These are phyloP conservation scores for Ochotona princeps DNA, from an alignment of 2,113 vertebrate species.

Conservation along the genomic window DNA sequence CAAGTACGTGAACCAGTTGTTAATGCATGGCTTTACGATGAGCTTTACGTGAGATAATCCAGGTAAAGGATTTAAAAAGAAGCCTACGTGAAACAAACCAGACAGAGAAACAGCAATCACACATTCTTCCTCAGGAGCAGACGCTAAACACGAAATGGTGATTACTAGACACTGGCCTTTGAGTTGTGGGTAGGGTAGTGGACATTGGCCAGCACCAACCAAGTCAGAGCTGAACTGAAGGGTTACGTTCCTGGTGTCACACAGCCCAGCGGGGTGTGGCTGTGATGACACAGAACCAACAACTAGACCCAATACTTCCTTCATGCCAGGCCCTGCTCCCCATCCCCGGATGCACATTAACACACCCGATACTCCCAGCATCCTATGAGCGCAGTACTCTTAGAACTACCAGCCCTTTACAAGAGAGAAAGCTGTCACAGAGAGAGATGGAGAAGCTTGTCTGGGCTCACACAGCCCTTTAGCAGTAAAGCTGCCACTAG, in stretches of 20 bases:
- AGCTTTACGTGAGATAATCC: background rate
- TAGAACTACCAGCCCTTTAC: background rate
- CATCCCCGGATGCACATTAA: background rate
- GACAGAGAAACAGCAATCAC: no score
- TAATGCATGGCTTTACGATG: background rate
- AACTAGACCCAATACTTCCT: accelerated
- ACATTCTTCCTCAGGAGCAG: no score
- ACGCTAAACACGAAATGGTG: no score
- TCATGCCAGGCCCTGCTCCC: no score
- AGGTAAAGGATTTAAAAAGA: background rate
- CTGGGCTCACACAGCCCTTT: background rate
- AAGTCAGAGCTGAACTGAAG: no score
- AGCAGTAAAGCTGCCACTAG: background rate
- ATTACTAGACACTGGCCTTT: no score
- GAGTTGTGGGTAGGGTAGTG: no score
- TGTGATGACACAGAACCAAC: background rate
- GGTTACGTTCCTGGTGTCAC: no score
- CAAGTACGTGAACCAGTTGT: no score
- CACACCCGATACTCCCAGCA: background rate
- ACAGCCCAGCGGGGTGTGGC: no score
- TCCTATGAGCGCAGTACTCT: background rate
- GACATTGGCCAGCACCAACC: no score
- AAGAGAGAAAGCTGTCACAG: background rate
- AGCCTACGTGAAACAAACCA: no score
- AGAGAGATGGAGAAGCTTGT: background rate